Base-by-base conservation (phyloP, 2,888 invertebrate species). In the Tethea ocularis region DNA sequence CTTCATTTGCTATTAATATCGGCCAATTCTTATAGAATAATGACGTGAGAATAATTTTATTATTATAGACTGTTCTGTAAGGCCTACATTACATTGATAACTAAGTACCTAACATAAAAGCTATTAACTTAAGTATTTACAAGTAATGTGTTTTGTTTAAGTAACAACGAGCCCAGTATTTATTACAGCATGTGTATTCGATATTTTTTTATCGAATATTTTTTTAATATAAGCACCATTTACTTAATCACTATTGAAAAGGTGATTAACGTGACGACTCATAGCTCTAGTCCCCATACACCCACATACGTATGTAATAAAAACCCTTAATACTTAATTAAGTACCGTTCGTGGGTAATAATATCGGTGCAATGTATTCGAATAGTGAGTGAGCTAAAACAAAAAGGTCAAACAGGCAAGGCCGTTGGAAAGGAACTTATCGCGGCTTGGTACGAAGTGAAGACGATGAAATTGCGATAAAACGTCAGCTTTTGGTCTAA, bases 321-420 rank as follows among this genome's bases (percentile, higher is more conserved):
- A 33, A 53, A 29, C 53, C 53, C n/a, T 33, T 53, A 53, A 53
- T 54, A n/a, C 8, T 13, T 54, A 33, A 54, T 22, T n/a, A 33
- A 36, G 53, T 33, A 54, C 13, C 11, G 33, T 13, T 38, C 56
- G 46, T 22, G 26, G 52, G 41, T 59, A 52, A 17, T 15, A 54
- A 17, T 15, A 54, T 54, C 54, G 38, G 51, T 60, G 60, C 63
- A 62, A 36, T 38, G 66, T 61, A 53, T 62, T 69, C 63, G 64
- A 67, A 67, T 69, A 68, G 67, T 69, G 57, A 68, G 67, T 69
- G 57, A 71, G 75, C 77, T 77, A 77, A 82, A 84, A 84, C 82
- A 78, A 82, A 88, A 91, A 91, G 91, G 91, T 91, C 88, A 88
- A 80, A 88, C 76, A 62, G 69, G 63, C 90, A 91, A 91, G 91